Evolutionary conservation across 2,888 invertebrate genomes (phyloP).

Genomic region (Drosophila rubida): DNA sequence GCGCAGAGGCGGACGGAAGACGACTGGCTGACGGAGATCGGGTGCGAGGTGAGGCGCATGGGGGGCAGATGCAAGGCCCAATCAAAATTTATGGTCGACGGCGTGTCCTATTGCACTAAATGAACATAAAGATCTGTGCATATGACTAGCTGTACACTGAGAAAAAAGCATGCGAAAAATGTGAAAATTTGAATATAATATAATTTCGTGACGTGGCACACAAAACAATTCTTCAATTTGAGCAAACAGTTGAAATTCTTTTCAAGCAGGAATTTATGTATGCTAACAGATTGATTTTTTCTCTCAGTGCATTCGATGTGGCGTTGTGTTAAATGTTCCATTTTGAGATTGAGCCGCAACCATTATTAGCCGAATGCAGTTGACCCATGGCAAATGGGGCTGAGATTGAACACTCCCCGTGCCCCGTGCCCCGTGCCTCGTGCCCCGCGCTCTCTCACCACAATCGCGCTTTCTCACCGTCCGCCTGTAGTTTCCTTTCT

Average conservation of each 20-base stretch:
- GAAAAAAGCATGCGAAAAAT: neutral
- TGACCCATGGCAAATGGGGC: slow-evolving; percentile 51
- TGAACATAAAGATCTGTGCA: slow-evolving; percentile 4
- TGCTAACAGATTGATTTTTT: neutral
- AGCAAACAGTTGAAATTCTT: too few relatives aligned
- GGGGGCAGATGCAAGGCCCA: slow-evolving; percentile 32
- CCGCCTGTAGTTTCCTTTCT: slow-evolving; percentile 20
- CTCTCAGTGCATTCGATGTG: neutral
- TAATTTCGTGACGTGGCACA: too few relatives aligned
- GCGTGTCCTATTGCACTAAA: slow-evolving; percentile 51
- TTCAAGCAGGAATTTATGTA: too few relatives aligned
- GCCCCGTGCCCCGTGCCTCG: neutral
- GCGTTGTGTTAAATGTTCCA: slow-evolving; percentile 34
- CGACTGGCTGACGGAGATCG: neutral
- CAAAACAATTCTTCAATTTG: too few relatives aligned
- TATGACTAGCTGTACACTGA: neutral
- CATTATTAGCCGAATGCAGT: slow-evolving; percentile 36
- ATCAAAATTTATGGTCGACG: slow-evolving; percentile 49
- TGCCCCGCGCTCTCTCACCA: neutral
- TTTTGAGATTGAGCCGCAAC: slow-evolving; percentile 45
- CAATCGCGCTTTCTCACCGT: neutral
- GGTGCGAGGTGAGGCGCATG: neutral
- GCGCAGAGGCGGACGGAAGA: neutral
- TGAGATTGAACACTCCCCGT: slow-evolving; percentile 16
- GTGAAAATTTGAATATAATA: too few relatives aligned